These are phyloP conservation scores for Australoheros scitulus DNA, from an alignment of 2,113 vertebrate species.

Conservation along the genomic window DNA sequence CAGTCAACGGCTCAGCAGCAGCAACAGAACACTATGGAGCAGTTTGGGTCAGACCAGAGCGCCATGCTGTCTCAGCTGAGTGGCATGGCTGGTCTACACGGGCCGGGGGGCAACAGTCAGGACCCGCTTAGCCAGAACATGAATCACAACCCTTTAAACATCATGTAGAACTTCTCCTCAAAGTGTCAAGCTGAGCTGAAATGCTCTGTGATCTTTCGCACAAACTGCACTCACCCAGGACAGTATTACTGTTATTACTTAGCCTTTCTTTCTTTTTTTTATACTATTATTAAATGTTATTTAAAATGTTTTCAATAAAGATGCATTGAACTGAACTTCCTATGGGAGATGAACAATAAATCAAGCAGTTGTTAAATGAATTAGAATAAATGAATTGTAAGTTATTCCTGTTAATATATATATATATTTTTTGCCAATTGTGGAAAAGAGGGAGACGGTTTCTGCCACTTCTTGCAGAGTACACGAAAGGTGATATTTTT, in stretches of 20 bases:
- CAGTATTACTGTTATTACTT: conserved; percentile 80
- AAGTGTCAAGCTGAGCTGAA: conserved; percentile 46
- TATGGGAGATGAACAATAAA: conserved; percentile 86
- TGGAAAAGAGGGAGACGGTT: conserved; percentile 71
- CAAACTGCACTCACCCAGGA: conserved; percentile 83
- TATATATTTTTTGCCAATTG: conserved; percentile 74
- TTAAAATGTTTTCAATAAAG: conserved; percentile 83
- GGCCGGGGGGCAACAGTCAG: conserved; percentile 85
- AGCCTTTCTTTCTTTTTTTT: conserved; percentile 69
- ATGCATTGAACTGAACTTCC: conserved; percentile 82
- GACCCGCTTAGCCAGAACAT: conserved; percentile 91
- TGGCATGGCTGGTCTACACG: conserved; percentile 90
- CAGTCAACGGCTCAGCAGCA: conserved; percentile 61
- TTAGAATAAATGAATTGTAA: conserved; percentile 91
- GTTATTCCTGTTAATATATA: conserved; percentile 83
- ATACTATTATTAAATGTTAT: conserved; percentile 79
- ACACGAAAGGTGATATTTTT: conserved; percentile 77
- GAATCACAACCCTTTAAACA: conserved; percentile 95
- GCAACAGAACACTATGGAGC: conserved; percentile 88
- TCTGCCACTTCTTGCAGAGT: conserved; percentile 66
- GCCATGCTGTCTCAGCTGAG: conserved; percentile 93
- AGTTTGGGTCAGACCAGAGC: conserved; percentile 78
- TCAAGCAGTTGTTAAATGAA: conserved; percentile 74
- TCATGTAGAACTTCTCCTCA: conserved; percentile 85
- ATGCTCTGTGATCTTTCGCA: conserved; percentile 51